phyloP scores from a whole-genome alignment of 2,113 vertebrate species.

The Pollachius pollachius region DNA sequence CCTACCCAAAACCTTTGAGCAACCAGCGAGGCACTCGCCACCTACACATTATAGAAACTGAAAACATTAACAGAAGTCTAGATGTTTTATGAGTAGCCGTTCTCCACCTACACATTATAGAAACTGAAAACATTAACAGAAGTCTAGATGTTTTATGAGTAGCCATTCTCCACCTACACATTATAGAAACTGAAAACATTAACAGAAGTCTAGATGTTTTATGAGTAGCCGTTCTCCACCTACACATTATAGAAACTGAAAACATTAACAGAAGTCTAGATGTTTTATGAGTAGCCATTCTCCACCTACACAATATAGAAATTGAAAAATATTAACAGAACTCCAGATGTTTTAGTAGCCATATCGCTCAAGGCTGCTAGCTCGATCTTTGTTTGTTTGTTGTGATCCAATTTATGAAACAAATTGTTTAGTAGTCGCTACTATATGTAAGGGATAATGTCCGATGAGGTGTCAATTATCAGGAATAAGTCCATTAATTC shows the following conservation, averaged over 20 bases:
- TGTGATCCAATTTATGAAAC: too few species aligned
- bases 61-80: constrained; percentile 57
- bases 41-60: constrained; percentile 64
- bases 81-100: constrained; percentile 4
- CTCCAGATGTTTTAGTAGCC: constrained; percentile 4
- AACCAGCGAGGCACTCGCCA: constrained; percentile 39
- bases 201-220: constrained; percentile 23
- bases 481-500: too few species aligned
- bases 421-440: too few species aligned
- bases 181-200: constrained; percentile 67
- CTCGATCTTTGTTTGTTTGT: neutral
- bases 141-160: neutral
- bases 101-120: constrained; percentile 54
- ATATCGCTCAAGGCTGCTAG: neutral
- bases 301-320: constrained; percentile 58
- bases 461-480: too few species aligned
- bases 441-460: too few species aligned
- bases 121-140: too few species aligned
- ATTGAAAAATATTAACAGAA: constrained; percentile 61
- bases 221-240: constrained; percentile 34
- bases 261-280: constrained; percentile 6
- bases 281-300: constrained; percentile 6
- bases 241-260: constrained; percentile 58
- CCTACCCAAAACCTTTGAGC: constrained; percentile 56
- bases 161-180: constrained; percentile 48